Conservation (phyloP, 2,888 invertebrate genomes). For the Drosophila gaucha region DNA sequence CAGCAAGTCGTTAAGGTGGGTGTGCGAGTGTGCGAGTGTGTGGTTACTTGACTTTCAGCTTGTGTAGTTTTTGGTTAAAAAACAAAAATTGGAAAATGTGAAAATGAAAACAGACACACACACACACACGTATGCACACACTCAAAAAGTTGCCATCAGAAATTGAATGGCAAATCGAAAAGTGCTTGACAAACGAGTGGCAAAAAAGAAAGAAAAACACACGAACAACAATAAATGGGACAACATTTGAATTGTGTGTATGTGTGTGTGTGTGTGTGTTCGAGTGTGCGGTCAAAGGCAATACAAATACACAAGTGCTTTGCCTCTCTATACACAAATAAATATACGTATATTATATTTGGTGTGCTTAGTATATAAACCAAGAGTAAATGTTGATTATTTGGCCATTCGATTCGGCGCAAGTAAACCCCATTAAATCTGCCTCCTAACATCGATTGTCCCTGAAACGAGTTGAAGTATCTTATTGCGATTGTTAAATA, state of each 20-base stretch:
- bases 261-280: constrained; percentile 19
- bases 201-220: constrained; percentile 23
- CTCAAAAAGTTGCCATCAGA: constrained; percentile 25
- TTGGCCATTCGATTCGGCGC: constrained; percentile 27
- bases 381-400: constrained; percentile 63
- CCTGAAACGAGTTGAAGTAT: constrained; percentile 27
- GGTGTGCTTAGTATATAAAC: constrained; percentile 13
- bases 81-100: constrained; percentile 22
- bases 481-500: constrained; percentile 45
- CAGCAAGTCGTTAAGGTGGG: constrained; percentile 52
- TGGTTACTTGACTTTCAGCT: constrained; percentile 55
- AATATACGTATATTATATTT: constrained; percentile 15
- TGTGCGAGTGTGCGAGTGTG: constrained; percentile 31
- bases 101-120: constrained; percentile 5
- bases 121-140: constrained; percentile 1
- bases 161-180: constrained; percentile 68
- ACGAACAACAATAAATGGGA: constrained; percentile 44
- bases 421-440: neutral
- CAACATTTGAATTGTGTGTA: constrained; percentile 34
- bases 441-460: neutral
- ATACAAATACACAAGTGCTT: constrained; percentile 51
- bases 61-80: constrained; percentile 57
- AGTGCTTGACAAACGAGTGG: constrained; percentile 66
- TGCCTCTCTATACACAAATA: constrained; percentile 31
- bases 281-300: constrained; percentile 33